Evolutionary conservation across 2,888 invertebrate genomes (phyloP).

Genomic region (Druceiella hillmani): DNA sequence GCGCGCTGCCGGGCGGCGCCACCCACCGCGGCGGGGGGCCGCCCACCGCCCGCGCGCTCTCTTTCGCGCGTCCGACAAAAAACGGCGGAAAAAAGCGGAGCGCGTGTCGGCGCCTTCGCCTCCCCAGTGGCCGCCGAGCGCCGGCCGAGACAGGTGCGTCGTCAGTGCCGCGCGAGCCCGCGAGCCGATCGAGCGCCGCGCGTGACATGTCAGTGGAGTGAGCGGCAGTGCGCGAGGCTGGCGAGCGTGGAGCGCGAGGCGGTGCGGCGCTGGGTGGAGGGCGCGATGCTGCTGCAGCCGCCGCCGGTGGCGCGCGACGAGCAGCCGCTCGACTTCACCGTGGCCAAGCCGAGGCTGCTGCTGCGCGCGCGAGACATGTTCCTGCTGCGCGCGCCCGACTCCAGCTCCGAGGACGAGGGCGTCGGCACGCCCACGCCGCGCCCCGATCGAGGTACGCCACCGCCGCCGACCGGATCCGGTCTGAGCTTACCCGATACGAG

Average conservation of each 20-base stretch:
- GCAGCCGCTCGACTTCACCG: conserved; percentile 72
- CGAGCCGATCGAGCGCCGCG: neutral
- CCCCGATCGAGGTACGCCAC: conserved; percentile 43
- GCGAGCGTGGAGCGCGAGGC: conserved; percentile 55
- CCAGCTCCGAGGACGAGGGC: conserved; percentile 26
- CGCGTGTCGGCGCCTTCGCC: conserved; percentile 35
- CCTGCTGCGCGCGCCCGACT: conserved; percentile 33
- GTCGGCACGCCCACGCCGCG: conserved; percentile 40
- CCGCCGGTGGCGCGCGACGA: conserved; percentile 46
- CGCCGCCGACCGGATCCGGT: conserved; percentile 31
- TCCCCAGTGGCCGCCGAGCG: conserved; percentile 30
- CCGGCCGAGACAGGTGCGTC: conserved; percentile 4
- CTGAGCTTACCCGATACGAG: conserved; percentile 38
- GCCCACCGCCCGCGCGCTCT: conserved; percentile 30
- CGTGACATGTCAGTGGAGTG: conserved; percentile 7
- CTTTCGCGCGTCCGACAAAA: conserved; percentile 31
- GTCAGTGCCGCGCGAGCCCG: neutral
- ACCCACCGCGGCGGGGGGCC: conserved; percentile 42
- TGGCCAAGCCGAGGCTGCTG: conserved; percentile 35
- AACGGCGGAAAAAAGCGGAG: conserved; percentile 35
- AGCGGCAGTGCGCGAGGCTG: conserved; percentile 39
- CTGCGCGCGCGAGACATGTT: conserved; percentile 29
- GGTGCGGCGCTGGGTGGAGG: conserved; percentile 55
- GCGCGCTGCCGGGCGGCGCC: conserved; percentile 29
- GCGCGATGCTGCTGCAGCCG: conserved; percentile 56